phyloP scores from a whole-genome alignment of 92 coral and sea anemone species.

The Heteractis magnifica region DNA sequence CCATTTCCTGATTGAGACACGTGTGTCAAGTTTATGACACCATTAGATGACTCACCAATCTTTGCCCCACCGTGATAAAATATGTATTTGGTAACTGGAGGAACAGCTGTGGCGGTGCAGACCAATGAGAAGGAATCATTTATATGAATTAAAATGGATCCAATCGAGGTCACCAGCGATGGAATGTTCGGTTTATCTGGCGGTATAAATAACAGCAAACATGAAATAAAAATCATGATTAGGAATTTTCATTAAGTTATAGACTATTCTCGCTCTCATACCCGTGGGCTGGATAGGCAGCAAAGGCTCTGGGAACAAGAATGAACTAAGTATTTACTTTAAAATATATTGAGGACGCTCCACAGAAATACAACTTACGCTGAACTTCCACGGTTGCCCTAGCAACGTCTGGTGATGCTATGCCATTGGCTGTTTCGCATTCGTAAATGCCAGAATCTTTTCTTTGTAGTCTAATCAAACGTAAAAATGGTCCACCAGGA shows the following conservation, averaged over 20 bases:
- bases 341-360: too few relatives aligned
- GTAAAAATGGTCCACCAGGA: conserved; percentile 35
- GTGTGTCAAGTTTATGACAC: conserved; percentile 54
- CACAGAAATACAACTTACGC: conserved; percentile 35
- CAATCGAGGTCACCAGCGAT: conserved; percentile 35
- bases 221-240: neutral
- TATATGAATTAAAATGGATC: conserved; percentile 35
- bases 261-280: conserved; percentile 35
- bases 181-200: conserved; percentile 70
- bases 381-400: conserved; percentile 46
- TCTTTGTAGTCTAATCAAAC: conserved; percentile 23
- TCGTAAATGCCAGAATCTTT: conserved; percentile 55
- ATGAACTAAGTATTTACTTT: too few relatives aligned
- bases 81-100: conserved; percentile 47
- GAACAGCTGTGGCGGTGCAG: conserved; percentile 65
- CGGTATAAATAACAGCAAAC: neutral
- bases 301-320: neutral
- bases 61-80: conserved; percentile 52
- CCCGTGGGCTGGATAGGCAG: neutral
- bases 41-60: conserved; percentile 44
- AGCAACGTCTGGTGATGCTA: conserved; percentile 60
- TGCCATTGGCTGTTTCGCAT: conserved; percentile 64
- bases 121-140: conserved; percentile 52
- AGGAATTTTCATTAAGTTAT: neutral
- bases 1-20: conserved; percentile 55